These are phyloP conservation scores for Paedocypris sp. DNA, from an alignment of 2,113 vertebrate genomes.

Conservation along the genomic window DNA sequence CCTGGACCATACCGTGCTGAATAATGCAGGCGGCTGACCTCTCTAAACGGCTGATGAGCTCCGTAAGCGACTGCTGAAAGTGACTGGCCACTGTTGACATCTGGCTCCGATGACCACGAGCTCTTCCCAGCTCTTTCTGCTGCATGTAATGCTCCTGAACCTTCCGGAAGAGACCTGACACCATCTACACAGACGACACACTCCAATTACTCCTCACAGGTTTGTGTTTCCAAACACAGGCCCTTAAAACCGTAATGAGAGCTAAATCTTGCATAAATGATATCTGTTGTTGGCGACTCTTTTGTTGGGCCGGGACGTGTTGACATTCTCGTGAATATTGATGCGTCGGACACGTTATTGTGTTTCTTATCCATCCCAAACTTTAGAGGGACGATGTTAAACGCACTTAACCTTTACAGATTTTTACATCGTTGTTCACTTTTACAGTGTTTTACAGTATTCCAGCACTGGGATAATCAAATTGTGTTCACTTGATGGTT, in stretches of 20 bases:
- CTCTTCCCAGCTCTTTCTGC: conserved; percentile 48
- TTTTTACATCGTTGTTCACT: too few relatives aligned
- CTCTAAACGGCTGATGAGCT: conserved; percentile 67
- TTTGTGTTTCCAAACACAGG: background rate
- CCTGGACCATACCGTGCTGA: too few relatives aligned
- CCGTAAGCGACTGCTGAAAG: conserved; percentile 73
- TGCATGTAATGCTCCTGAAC: conserved; percentile 55
- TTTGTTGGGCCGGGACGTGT: background rate
- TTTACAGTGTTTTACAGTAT: too few relatives aligned
- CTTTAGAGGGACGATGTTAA: too few relatives aligned
- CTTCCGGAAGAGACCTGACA: conserved; percentile 70
- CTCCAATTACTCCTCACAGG: background rate
- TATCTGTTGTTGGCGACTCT: background rate
- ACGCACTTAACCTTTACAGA: too few relatives aligned
- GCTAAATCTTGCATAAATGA: conserved; percentile 9
- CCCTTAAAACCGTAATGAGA: conserved; percentile 2
- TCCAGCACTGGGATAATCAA: too few relatives aligned
- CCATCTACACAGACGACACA: conserved; percentile 54
- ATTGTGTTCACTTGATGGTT: too few relatives aligned
- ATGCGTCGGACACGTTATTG: background rate
- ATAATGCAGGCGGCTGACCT: conserved; percentile 54
- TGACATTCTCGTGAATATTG: conserved; percentile 8
- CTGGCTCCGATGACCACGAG: conserved; percentile 51
- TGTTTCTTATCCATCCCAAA: background rate
- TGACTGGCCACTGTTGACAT: conserved; percentile 61